Percentiles rank a stretch among this genome's conserved stretches.
Evolutionary conservation across 1,140 invertebrate genomes (phyloP).

Genomic region (Tetramorium simillimum): DNA sequence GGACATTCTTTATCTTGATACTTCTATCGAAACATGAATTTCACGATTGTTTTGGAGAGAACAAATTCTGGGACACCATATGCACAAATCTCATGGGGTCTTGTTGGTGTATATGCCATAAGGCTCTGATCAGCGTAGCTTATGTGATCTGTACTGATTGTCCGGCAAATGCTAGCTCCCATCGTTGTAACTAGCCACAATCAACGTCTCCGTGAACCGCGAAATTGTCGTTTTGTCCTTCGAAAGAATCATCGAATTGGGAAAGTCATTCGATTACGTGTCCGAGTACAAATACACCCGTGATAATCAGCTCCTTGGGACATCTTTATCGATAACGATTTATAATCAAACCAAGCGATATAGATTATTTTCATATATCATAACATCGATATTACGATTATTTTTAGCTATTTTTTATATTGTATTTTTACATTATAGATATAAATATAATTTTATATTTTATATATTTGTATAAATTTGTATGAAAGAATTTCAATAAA

Average conservation of each 20-base stretch:
- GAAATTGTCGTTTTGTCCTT: not conserved
- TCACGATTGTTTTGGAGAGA: not conserved
- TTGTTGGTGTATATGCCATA: slow-evolving; percentile 28
- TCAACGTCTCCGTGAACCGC: not conserved
- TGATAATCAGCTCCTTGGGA: not conserved
- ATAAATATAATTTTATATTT: not conserved
- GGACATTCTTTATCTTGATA: not conserved
- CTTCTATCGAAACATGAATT: not conserved
- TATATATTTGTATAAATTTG: not conserved
- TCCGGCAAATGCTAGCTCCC: not conserved
- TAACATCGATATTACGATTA: not conserved
- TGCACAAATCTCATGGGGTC: too few species aligned
- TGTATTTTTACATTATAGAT: not conserved
- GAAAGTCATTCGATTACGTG: not conserved
- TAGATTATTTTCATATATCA: not conserved
- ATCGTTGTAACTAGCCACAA: not conserved
- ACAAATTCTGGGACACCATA: slow-evolving; percentile 1
- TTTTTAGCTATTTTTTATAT: not conserved
- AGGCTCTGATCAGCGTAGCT: slow-evolving; percentile 26
- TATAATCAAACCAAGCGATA: not conserved
- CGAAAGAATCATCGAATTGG: not conserved
- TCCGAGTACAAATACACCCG: not conserved
- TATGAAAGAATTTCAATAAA: not conserved
- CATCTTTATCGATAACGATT: not conserved
- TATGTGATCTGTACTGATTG: slow-evolving; percentile 27